These are phyloP conservation scores for Aldrovandia affinis DNA, from an alignment of 2,797 vertebrate genomes.

Conservation along the genomic window DNA sequence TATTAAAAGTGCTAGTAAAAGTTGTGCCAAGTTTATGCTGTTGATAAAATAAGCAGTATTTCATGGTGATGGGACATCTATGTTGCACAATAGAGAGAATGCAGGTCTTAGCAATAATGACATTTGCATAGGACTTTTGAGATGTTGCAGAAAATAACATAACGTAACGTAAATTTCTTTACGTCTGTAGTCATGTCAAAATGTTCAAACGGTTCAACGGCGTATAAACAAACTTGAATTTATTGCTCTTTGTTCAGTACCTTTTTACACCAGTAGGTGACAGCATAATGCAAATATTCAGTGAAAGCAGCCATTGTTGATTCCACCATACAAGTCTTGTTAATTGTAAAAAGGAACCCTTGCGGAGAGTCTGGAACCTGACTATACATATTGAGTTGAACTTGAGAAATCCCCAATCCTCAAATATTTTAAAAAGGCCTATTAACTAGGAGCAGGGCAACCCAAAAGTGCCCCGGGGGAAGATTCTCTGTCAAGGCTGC, in stretches of 20 bases:
- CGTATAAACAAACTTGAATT: conserved; percentile 53
- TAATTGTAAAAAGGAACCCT: too few species aligned
- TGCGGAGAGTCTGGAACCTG: not conserved
- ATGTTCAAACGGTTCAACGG: conserved; percentile 1
- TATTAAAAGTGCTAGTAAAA: not conserved
- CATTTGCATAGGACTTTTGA: not conserved
- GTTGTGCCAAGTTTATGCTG: not conserved
- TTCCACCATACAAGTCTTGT: not conserved
- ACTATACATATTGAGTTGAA: not conserved
- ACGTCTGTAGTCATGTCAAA: too few species aligned
- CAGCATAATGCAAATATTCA: conserved; percentile 38
- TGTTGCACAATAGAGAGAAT: conserved; percentile 4
- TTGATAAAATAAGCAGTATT: not conserved
- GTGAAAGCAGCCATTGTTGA: not conserved
- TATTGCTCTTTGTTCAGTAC: conserved; percentile 7
- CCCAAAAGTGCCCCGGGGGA: not conserved
- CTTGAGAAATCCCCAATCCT: not conserved
- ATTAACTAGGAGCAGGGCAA: not conserved
- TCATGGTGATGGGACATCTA: not conserved
- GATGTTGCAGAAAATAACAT: too few species aligned
- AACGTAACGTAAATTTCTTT: too few species aligned
- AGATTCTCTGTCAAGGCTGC: not conserved
- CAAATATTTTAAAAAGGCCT: not conserved
- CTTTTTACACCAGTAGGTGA: conserved; percentile 60
- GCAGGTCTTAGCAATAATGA: not conserved